phyloP scores from a whole-genome alignment of 2,888 invertebrate species.

The Pollenia angustigena region DNA sequence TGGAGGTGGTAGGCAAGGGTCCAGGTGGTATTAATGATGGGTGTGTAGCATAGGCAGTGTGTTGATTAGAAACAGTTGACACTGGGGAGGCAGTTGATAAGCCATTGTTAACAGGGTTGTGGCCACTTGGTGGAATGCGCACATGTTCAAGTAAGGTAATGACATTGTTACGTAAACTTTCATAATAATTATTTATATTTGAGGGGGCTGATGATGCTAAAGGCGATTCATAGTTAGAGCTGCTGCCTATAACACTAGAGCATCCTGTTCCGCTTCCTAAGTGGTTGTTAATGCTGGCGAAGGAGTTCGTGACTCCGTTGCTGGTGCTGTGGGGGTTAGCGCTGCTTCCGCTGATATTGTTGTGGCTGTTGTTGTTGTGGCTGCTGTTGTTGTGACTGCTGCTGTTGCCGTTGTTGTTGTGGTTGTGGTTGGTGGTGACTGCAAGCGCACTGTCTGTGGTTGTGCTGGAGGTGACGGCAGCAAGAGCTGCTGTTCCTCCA shows the following conservation, averaged over 20 bases:
- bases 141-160: constrained; percentile 96
- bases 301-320: constrained; percentile 69
- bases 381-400: constrained; percentile 53
- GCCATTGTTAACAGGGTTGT: constrained; percentile 62
- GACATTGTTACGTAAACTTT: constrained; percentile 95
- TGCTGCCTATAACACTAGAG: constrained; percentile 43
- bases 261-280: constrained; percentile 31
- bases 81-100: constrained; percentile 61
- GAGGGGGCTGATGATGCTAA: constrained; percentile 80
- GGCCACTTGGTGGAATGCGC: constrained; percentile 87
- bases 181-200: constrained; percentile 96
- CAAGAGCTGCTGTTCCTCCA: constrained; percentile 77
- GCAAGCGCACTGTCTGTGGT: constrained; percentile 63
- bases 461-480: constrained; percentile 75
- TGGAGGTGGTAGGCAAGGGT: constrained; percentile 75
- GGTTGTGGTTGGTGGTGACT: constrained; percentile 72
- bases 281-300: constrained; percentile 70
- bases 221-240: constrained; percentile 42
- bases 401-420: constrained; percentile 68
- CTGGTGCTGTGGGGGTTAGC: constrained; percentile 69
- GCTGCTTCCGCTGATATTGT: constrained; percentile 64
- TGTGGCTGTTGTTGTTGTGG: constrained; percentile 69
- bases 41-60: constrained; percentile 74
- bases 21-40: constrained; percentile 76
- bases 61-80: constrained; percentile 65